Evolutionary conservation across 2,888 invertebrate genomes (phyloP).

Genomic region (Tiphia femorata): DNA sequence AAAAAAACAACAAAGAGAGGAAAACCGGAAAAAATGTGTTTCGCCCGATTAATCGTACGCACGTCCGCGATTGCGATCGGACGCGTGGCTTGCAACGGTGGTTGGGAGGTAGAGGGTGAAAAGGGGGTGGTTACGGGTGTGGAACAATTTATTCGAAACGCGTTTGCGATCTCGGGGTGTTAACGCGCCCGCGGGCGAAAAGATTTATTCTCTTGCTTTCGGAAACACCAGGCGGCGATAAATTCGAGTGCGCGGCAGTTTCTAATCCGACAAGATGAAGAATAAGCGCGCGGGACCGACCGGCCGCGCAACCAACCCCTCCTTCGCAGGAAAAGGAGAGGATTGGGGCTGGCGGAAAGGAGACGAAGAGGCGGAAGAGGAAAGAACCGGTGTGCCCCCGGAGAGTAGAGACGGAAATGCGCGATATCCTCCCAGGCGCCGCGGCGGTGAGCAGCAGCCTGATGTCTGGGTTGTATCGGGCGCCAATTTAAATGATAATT

Average conservation of each 20-base stretch:
- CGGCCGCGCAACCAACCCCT: no score
- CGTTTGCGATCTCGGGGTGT: no score
- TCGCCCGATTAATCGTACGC: not conserved
- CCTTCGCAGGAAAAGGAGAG: no score
- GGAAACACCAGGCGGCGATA: slow-evolving; percentile 17
- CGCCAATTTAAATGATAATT: slow-evolving; percentile 46
- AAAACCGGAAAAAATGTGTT: no score
- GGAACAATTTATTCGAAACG: not conserved
- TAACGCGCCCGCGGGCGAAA: not conserved
- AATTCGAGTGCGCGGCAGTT: slow-evolving; percentile 20
- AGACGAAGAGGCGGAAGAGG: not conserved
- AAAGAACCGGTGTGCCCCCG: no score
- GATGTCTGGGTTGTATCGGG: no score
- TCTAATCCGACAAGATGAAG: slow-evolving; percentile 31
- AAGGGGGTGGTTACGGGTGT: not conserved
- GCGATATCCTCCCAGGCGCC: no score
- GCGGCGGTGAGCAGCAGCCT: no score
- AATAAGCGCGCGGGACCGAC: slow-evolving; percentile 19
- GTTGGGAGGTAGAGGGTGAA: not conserved
- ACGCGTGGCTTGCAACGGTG: not conserved
- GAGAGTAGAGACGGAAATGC: no score
- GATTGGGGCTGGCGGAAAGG: no score
- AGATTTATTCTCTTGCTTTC: slow-evolving; percentile 21
- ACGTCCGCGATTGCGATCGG: no score
- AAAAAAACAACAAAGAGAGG: no score